Evolutionary conservation across 2,797 vertebrate genomes (phyloP).

Genomic region (Vespertilio murinus): DNA sequence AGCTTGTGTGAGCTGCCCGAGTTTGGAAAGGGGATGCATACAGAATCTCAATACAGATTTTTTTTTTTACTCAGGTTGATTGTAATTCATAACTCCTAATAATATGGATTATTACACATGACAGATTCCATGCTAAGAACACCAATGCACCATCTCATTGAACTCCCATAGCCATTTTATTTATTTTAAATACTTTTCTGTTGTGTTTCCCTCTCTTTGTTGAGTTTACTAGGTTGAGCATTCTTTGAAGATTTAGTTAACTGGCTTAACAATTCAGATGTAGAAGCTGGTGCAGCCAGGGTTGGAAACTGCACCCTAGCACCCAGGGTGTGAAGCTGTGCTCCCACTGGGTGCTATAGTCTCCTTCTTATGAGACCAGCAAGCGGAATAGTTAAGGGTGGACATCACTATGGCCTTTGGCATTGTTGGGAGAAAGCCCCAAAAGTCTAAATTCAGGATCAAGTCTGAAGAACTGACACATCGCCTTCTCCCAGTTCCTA

Average conservation of each 20-base stretch:
- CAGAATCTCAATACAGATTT: neutral
- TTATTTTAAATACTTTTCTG: neutral
- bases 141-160: neutral
- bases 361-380: neutral
- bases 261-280: neutral
- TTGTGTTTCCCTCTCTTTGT: neutral
- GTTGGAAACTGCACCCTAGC: neutral
- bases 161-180: neutral
- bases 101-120: neutral
- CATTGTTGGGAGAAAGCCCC: neutral
- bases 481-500: no score
- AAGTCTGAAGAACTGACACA: no score
- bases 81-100: neutral
- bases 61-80: neutral
- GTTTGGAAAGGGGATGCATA: neutral
- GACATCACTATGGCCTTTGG: neutral
- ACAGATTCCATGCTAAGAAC: neutral
- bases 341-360: neutral
- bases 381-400: neutral
- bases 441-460: neutral
- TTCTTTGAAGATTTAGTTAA: neutral
- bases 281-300: neutral
- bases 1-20: neutral
- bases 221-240: neutral
- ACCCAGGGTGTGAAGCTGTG: neutral